Base-by-base conservation (phyloP, 2,797 vertebrate species). In the Bufotes viridis region DNA sequence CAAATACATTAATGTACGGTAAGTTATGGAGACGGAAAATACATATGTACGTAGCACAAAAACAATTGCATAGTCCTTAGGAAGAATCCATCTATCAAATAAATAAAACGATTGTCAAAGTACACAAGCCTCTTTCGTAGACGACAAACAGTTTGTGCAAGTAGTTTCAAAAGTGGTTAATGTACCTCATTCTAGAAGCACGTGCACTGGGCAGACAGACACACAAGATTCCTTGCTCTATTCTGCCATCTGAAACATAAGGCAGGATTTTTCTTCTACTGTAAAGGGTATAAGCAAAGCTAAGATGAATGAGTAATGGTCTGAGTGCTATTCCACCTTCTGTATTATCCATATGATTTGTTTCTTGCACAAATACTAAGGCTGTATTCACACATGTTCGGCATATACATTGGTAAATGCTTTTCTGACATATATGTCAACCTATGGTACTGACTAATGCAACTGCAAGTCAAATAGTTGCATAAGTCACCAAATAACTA, bases 81-180 rank as follows among this genome's bases (percentile, higher is more conserved):
- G 72, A 86, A 76, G 20, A 34, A 78, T 72, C 78, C 7, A 58
- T 82, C 74, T 72, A 65, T 57, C 22, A 89, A 81, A 89, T 86
- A 89, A 83, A 89, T 82, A 89, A 86, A 83, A 69, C 29, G 84
- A 89, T 89, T 89, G 88, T 86, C 88, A 89, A 78, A 86, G 80
- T 79, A 76, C 69, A 89, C 29, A 51, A 57, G 74, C 80, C 29
- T 83, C 72, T 78, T 82, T 75, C 24, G 8, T 80, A 82, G 70
- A 82, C 20, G 51, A 81, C 63, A 79, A 82, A 70, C 53, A 61
- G 42, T 67, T 79, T 85, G 87, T 80, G 87, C 76, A 74, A 84
- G 74, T 84, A 83, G 49, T 49, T 84, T 61, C 82, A 63, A 67
- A 78, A 67, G 78, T 60, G 75, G 82, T 84, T 87, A 57, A 70